Percentiles rank a stretch among this genome's conserved stretches.
These are phyloP conservation scores for Brachymystax lenok DNA, from an alignment of 2,797 vertebrate species.

Conservation along the genomic window DNA sequence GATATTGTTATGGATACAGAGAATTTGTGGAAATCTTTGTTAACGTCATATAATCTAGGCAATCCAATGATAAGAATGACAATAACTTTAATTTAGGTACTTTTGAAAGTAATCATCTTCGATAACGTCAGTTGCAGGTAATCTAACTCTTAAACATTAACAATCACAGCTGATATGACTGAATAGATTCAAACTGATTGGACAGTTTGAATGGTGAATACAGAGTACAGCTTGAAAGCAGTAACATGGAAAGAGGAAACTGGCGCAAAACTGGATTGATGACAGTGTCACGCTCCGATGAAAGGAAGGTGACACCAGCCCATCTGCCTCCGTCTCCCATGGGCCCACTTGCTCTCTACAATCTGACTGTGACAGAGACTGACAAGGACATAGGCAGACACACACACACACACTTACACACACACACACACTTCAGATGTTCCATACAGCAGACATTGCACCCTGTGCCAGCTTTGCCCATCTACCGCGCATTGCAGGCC, in stretches of 20 bases:
- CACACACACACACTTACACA: background rate
- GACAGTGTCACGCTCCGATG: background rate
- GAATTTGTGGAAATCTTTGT: no score
- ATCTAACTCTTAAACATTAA: background rate
- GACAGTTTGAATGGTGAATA: background rate
- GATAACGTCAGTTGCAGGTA: background rate
- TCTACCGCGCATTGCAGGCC: constrained; percentile 2
- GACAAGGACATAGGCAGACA: background rate
- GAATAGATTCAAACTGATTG: background rate
- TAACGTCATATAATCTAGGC: no score
- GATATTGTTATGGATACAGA: no score
- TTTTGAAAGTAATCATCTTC: background rate
- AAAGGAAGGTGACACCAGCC: background rate
- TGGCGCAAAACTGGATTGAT: background rate
- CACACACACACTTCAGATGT: background rate
- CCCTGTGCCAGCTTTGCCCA: constrained; percentile 1
- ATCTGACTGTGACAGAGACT: background rate
- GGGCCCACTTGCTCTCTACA: background rate
- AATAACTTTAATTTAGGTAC: no score
- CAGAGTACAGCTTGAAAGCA: background rate
- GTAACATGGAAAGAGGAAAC: background rate
- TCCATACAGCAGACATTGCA: background rate
- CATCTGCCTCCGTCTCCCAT: constrained; percentile 12
- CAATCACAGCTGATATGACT: background rate
- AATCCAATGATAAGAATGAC: no score